Conservation (phyloP, 2,888 invertebrate species). For the Mycogona germanica region DNA sequence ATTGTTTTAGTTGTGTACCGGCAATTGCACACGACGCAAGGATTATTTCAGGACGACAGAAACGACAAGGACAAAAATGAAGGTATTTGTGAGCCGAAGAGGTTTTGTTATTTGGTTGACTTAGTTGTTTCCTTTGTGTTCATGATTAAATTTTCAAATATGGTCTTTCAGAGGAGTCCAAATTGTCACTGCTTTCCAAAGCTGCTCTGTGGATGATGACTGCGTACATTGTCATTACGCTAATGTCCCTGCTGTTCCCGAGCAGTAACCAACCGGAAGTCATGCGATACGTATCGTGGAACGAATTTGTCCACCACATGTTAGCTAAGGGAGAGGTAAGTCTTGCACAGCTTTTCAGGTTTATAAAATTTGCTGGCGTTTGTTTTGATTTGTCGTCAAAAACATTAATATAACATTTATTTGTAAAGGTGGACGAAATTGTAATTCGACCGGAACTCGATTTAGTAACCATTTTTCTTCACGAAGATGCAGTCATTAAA, state of each 20-base stretch:
- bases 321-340: constrained; percentile 75
- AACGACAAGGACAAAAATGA: constrained; percentile 17
- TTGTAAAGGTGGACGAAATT: constrained; percentile 52
- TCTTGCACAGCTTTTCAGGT: not conserved
- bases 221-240: constrained; percentile 57
- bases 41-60: too few relatives aligned
- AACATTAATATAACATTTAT: not conserved
- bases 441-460: constrained; percentile 73
- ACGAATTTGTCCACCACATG: constrained; percentile 92
- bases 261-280: constrained; percentile 61
- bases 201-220: constrained; percentile 67
- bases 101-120: too few relatives aligned
- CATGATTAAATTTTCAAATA: not conserved
- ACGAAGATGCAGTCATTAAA: constrained; percentile 75
- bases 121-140: too few relatives aligned
- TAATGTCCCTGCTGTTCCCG: constrained; percentile 56
- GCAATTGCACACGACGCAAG: too few relatives aligned
- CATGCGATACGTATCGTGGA: constrained; percentile 81
- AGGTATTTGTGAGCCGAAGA: constrained; percentile 23
- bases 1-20: too few relatives aligned
- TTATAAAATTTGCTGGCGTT: not conserved
- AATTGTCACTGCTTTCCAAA: constrained; percentile 56
- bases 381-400: not conserved
- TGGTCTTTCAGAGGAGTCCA: constrained; percentile 41
- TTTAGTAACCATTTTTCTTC: constrained; percentile 67